phyloP scores from a whole-genome alignment of 2,888 invertebrate species.

The Mechanitis messenoides region DNA sequence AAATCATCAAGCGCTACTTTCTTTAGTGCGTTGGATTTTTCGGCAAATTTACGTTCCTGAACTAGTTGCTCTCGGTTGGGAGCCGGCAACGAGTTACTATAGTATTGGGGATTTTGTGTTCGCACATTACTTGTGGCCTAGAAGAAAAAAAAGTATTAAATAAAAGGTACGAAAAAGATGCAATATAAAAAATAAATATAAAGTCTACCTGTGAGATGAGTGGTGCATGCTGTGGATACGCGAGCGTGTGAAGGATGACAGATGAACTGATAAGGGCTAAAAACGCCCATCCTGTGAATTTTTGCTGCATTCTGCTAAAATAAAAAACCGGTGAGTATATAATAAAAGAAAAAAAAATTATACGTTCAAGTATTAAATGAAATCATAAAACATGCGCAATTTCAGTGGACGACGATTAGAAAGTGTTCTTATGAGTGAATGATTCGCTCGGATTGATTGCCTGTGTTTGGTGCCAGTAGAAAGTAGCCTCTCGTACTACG shows the following conservation, averaged over 20 bases:
- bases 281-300: constrained; percentile 81
- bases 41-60: constrained; percentile 88
- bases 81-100: constrained; percentile 63
- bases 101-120: constrained; percentile 67
- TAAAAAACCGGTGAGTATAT: constrained; percentile 16
- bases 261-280: constrained; percentile 82
- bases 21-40: constrained; percentile 92
- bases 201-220: constrained; percentile 64
- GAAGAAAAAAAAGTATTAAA: constrained; percentile 33
- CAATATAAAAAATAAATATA: not conserved
- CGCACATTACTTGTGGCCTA: constrained; percentile 69
- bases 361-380: constrained; percentile 34
- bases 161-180: not conserved
- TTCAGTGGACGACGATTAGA: constrained; percentile 63
- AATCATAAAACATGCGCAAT: constrained; percentile 35
- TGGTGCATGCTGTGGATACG: constrained; percentile 77
- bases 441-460: constrained; percentile 69
- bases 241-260: constrained; percentile 80
- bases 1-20: constrained; percentile 89
- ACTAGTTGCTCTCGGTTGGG: constrained; percentile 57
- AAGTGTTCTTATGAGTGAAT: constrained; percentile 68
- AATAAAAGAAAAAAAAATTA: constrained; percentile 9
- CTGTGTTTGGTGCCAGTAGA: constrained; percentile 62
- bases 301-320: constrained; percentile 77
- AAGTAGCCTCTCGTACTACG: constrained; percentile 62